These are phyloP conservation scores for Zootoca vivipara DNA, from an alignment of 2,113 vertebrate genomes.

Conservation along the genomic window DNA sequence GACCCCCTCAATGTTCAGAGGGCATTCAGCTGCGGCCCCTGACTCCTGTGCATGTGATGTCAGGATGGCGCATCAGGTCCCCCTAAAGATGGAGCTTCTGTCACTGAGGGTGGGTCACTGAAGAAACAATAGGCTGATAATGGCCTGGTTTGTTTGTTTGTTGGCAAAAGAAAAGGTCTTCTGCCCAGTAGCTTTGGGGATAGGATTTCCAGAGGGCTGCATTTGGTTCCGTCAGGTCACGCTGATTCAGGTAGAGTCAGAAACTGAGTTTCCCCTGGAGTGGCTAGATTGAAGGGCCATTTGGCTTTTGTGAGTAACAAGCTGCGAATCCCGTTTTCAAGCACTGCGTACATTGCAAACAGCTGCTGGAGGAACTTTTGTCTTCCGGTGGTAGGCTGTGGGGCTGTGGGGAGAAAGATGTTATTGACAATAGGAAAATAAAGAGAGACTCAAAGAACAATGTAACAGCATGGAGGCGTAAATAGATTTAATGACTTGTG, in stretches of 20 bases:
- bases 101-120: no score
- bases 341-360: neutral
- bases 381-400: slow-evolving; percentile 13
- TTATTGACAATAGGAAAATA: slow-evolving; percentile 56
- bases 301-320: neutral
- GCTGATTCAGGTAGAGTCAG: neutral
- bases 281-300: neutral
- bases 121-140: no score
- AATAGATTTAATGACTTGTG: slow-evolving; percentile 68
- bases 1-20: no score
- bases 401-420: slow-evolving; percentile 2
- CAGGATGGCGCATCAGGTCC: no score
- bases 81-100: no score
- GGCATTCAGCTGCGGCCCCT: no score
- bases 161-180: no score
- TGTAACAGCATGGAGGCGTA: slow-evolving; percentile 52
- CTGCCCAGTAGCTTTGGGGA: no score
- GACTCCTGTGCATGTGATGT: no score
- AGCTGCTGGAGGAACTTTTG: neutral
- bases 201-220: neutral
- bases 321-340: neutral
- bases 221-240: neutral
- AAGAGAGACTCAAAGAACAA: slow-evolving; percentile 39
- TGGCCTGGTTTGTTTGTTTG: no score
- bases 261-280: neutral